Evolutionary conservation across 2,797 vertebrate species (phyloP).

Genomic region (Cetoscarus ocellatus): DNA sequence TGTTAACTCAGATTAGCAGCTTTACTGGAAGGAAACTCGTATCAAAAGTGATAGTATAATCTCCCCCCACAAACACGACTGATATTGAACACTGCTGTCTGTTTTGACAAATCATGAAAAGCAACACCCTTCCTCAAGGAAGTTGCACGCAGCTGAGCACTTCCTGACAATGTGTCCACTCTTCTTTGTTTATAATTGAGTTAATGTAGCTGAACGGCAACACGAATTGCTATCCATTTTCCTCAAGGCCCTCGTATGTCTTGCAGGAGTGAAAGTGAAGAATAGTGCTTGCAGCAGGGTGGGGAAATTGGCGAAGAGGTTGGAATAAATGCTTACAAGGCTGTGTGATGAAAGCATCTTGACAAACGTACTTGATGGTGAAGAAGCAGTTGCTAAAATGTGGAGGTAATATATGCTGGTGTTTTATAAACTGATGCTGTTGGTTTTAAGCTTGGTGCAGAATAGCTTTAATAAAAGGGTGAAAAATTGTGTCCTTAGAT

Average conservation of each 20-base stretch:
- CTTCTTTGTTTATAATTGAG: conserved; percentile 48
- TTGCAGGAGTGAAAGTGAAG: conserved; percentile 55
- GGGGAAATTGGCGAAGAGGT: conserved; percentile 45
- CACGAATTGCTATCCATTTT: conserved; percentile 60
- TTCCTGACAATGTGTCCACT: conserved; percentile 42
- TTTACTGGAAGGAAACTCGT: conserved; percentile 45
- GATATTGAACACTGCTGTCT: conserved; percentile 15
- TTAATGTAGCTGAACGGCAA: conserved; percentile 68
- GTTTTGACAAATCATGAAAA: conserved; percentile 31
- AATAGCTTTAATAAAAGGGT: conserved; percentile 16
- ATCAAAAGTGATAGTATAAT: conserved; percentile 35
- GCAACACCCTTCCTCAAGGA: conserved; percentile 44
- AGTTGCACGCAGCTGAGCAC: conserved; percentile 27
- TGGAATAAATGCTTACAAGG: conserved; percentile 50
- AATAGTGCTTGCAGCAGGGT: conserved; percentile 45
- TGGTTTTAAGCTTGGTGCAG: conserved; percentile 5
- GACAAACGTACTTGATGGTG: conserved; percentile 24
- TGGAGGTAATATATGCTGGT: conserved; percentile 1
- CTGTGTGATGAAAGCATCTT: conserved; percentile 45
- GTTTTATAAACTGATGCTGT: background rate
- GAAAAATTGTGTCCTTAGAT: conserved; percentile 17
- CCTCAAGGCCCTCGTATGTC: conserved; percentile 50
- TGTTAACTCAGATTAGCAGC: conserved; percentile 14
- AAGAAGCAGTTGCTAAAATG: conserved; percentile 31
- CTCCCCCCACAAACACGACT: conserved; percentile 8